Base-by-base conservation (phyloP, 2,797 vertebrate species). In the Leuciscus waleckii region DNA sequence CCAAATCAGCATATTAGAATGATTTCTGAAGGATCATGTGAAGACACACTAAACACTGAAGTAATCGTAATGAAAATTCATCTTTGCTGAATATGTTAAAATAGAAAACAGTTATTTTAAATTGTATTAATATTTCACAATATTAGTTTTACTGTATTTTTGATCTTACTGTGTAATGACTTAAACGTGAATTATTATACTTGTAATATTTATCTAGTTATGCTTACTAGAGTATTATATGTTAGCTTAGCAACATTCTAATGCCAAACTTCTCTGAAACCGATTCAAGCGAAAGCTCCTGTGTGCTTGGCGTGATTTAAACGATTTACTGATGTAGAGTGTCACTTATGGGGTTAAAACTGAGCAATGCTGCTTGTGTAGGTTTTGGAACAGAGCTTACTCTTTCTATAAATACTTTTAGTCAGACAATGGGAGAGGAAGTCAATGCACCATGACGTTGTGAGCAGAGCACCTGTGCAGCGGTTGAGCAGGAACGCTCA, bases 381-480 rank as follows among this genome's bases (percentile, higher is more conserved):
- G n/a, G 13, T 58, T 71, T 71, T 41, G 37, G 54, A 76, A 56
- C 51, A 76, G 32, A 56, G 35, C 51, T 23, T 46, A 19, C 81
- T 37, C 54, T 46, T 37, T 65, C 77, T 61, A 39, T 63, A 65
- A 82, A 51, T 58, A 73, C 39, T 46, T 73, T 75, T 29, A 29
- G 35, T 32, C 51, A 67, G 75, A 43, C 23, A 61, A 75, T 41
- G 11, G 74, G 39, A 75, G 35, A 65, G 43, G 68, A 63, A 76
- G 26, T 61, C 29, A 80, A 75, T 77, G 61, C 46, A 79, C 67
- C 67, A 23, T 70, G 46, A 83, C 21, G 32, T 43, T 39, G 3
- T 51, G 82, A 51, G 41, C 82, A 49, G 32, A 67, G 82, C 75
- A 84, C 83, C 75, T 58, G 75, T 84, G 83, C 83, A 70, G 65